A percentile compares a stretch with the other conserved stretches of the same genome.
Conservation (phyloP, 2,797 vertebrate species). For the Xenopus petersii region DNA sequence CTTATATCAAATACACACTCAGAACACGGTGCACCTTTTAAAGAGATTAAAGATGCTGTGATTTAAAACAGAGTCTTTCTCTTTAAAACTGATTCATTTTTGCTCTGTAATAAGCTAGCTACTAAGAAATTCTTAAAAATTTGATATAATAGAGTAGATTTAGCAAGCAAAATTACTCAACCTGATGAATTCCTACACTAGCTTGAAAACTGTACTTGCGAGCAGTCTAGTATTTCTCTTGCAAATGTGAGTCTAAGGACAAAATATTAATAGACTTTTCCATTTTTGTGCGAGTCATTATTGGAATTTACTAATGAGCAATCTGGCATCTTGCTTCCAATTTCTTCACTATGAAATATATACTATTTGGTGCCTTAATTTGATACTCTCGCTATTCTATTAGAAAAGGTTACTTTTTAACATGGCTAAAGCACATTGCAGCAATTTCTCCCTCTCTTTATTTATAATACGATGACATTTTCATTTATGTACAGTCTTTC, state of each 20-base stretch:
- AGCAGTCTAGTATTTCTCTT: slow-evolving; percentile 58
- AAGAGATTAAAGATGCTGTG: too few relatives aligned
- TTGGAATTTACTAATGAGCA: slow-evolving; percentile 64
- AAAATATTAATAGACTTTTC: slow-evolving; percentile 58
- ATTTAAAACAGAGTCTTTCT: too few relatives aligned
- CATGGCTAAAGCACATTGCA: slow-evolving; percentile 38
- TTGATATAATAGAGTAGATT: slow-evolving; percentile 61
- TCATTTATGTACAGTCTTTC: slow-evolving; percentile 27
- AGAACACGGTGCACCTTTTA: too few relatives aligned
- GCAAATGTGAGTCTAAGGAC: slow-evolving; percentile 60
- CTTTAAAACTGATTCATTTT: slow-evolving; percentile 22
- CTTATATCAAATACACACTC: too few relatives aligned
- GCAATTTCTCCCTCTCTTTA: slow-evolving; percentile 36
- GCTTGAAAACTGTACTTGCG: slow-evolving; percentile 50
- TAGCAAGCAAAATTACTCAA: slow-evolving; percentile 56
- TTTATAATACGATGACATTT: slow-evolving; percentile 43
- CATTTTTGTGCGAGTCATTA: slow-evolving; percentile 65
- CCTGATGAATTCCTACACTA: slow-evolving; percentile 54
- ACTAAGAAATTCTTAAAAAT: slow-evolving; percentile 67
- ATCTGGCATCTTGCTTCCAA: slow-evolving; percentile 58
- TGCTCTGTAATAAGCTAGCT: slow-evolving; percentile 63
- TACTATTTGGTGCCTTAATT: slow-evolving; percentile 52
- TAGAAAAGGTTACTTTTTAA: slow-evolving; percentile 54
- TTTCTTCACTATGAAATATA: slow-evolving; percentile 63
- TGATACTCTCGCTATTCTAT: slow-evolving; percentile 29